Percentiles rank a stretch among this genome's conserved stretches.
Conservation (phyloP, 2,113 vertebrate species). For the Isichthys henryi region DNA sequence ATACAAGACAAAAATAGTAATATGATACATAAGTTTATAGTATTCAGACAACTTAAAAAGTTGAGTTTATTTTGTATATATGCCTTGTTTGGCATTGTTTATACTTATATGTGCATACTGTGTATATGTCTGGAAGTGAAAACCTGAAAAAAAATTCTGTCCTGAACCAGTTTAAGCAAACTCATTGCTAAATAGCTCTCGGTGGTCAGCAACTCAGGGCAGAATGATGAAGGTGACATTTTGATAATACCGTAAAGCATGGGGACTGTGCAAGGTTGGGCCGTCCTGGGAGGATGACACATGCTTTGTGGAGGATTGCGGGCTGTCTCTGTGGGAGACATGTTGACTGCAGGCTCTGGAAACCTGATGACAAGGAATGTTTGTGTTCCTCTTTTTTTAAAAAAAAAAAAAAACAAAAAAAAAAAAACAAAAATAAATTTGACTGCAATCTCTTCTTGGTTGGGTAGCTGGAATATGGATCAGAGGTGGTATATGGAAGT, state of each 20-base stretch:
- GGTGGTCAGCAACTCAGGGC: not conserved
- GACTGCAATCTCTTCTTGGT: not conserved
- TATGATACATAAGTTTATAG: not conserved
- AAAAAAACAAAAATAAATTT: not conserved
- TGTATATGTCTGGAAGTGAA: not conserved
- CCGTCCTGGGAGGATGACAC: not conserved
- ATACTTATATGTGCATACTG: not conserved
- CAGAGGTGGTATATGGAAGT: not conserved
- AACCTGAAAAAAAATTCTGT: not conserved
- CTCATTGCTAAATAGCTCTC: not conserved
- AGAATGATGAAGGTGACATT: not conserved
- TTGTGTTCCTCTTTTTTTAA: not conserved
- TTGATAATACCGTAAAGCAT: not conserved
- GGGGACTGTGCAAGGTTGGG: not conserved
- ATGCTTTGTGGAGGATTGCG: not conserved
- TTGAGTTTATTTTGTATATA: not conserved
- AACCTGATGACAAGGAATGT: not conserved
- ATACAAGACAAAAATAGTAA: not conserved
- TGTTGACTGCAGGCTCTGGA: not conserved
- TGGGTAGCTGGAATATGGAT: not conserved
- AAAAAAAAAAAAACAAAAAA: not conserved
- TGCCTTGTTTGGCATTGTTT: not conserved
- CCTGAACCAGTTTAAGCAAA: not conserved
- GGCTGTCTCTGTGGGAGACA: not conserved
- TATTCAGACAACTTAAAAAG: not conserved